These are phyloP conservation scores for Aleiodes alternator DNA, from an alignment of 2,888 invertebrate species.

Conservation along the genomic window DNA sequence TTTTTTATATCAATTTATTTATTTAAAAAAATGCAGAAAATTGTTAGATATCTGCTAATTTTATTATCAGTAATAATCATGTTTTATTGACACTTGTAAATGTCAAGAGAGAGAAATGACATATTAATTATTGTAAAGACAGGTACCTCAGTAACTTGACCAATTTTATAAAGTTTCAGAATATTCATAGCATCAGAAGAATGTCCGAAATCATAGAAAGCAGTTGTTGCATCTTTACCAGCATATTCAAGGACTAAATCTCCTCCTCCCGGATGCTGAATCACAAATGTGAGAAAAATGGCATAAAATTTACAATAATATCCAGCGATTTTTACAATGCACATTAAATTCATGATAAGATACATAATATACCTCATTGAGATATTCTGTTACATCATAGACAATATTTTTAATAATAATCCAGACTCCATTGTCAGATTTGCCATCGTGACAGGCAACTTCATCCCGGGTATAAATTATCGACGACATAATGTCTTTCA, in stretches of 20 bases:
- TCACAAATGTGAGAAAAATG: conserved; percentile 33
- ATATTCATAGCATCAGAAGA: conserved; percentile 80
- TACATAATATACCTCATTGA: conserved; percentile 77
- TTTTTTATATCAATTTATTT: no score
- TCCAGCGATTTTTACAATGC: no score
- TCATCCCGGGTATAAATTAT: conserved; percentile 74
- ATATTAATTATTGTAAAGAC: conserved; percentile 6
- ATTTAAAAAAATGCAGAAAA: no score
- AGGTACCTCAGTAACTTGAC: conserved; percentile 80
- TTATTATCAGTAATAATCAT: no score
- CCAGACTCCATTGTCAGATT: conserved; percentile 79
- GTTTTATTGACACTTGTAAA: no score
- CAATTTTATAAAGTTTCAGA: conserved; percentile 81
- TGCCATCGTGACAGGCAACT: conserved; percentile 79
- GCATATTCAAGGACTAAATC: conserved; percentile 81
- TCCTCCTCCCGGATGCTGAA: conserved; percentile 84
- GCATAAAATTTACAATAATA: not conserved
- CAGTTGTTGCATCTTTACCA: conserved; percentile 82
- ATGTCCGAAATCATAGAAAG: conserved; percentile 83
- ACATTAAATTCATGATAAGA: not conserved
- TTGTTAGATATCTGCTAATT: no score
- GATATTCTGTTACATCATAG: conserved; percentile 83
- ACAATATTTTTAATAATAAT: conserved; percentile 81
- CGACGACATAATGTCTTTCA: conserved; percentile 43
- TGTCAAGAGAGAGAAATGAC: not conserved